A percentile compares a stretch with the other conserved stretches of the same genome.
These are phyloP conservation scores for Entelurus aequoreus DNA, from an alignment of 2,113 vertebrate species.

Conservation along the genomic window DNA sequence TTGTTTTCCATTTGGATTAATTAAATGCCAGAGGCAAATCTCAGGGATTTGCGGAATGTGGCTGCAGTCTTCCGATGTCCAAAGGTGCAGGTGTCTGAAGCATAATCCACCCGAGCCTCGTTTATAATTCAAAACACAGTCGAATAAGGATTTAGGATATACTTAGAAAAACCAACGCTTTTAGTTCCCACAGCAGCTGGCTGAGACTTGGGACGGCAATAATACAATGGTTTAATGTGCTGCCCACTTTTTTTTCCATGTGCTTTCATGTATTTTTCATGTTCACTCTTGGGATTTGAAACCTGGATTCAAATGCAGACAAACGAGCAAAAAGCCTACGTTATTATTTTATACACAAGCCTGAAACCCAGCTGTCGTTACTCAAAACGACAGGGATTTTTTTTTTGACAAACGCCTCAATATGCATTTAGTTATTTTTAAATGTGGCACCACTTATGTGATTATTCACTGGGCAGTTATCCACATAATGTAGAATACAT, in stretches of 20 bases:
- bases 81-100: constrained; percentile 23
- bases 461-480: no score
- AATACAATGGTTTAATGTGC: no score
- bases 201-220: no score
- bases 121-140: constrained; percentile 41
- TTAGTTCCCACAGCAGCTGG: constrained; percentile 9
- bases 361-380: not conserved
- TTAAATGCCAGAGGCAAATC: constrained; percentile 50
- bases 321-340: not conserved
- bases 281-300: not conserved
- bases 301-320: constrained; percentile 4
- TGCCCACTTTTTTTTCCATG: no score
- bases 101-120: constrained; percentile 40
- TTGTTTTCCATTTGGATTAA: constrained; percentile 55
- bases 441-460: no score
- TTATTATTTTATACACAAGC: constrained; percentile 4
- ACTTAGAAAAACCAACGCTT: constrained; percentile 27
- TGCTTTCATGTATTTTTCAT: not conserved
- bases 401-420: no score
- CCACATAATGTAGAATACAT: no score
- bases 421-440: no score
- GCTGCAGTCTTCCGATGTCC: constrained; percentile 23
- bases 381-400: no score
- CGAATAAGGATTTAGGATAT: constrained; percentile 30
- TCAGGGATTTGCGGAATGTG: constrained; percentile 40